Percentiles rank a stretch among this genome's conserved stretches.
phyloP scores from a whole-genome alignment of 2,888 invertebrate genomes.

The Aplocera efformata region DNA sequence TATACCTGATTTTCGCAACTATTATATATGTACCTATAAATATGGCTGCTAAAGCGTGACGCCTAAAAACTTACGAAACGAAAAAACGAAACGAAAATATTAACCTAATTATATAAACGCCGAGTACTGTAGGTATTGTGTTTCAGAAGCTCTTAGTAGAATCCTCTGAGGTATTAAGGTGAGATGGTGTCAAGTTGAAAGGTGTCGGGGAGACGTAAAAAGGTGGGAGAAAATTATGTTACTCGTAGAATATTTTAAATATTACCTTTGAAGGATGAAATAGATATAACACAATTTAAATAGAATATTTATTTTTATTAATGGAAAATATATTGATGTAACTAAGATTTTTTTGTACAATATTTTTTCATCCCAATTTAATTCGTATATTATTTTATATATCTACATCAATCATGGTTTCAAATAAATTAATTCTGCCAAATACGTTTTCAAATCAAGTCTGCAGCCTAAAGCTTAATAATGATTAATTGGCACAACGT shows the following conservation, averaged over 20 bases:
- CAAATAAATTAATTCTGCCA: not conserved
- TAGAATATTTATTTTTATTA: no score
- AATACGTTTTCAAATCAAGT: not conserved
- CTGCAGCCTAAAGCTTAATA: constrained; percentile 1
- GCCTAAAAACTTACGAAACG: no score
- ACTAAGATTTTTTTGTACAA: no score
- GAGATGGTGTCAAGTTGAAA: constrained; percentile 41
- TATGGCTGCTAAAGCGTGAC: no score
- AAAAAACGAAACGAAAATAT: no score
- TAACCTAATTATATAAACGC: constrained; percentile 10
- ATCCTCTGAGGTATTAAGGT: constrained; percentile 44
- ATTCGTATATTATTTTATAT: no score
- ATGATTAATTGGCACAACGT: constrained; percentile 10
- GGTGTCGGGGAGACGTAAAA: constrained; percentile 12
- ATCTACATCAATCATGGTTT: not conserved
- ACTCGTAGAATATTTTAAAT: not conserved
- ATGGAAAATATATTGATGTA: no score
- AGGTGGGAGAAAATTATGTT: constrained; percentile 8
- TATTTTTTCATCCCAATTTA: no score
- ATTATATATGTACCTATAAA: no score
- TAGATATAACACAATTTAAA: no score
- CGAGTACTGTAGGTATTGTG: constrained; percentile 34
- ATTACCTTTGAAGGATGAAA: no score
- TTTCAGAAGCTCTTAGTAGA: constrained; percentile 58
- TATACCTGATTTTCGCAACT: no score